phyloP scores from a whole-genome alignment of 2,888 invertebrate species.

The Tenthredo livida region DNA sequence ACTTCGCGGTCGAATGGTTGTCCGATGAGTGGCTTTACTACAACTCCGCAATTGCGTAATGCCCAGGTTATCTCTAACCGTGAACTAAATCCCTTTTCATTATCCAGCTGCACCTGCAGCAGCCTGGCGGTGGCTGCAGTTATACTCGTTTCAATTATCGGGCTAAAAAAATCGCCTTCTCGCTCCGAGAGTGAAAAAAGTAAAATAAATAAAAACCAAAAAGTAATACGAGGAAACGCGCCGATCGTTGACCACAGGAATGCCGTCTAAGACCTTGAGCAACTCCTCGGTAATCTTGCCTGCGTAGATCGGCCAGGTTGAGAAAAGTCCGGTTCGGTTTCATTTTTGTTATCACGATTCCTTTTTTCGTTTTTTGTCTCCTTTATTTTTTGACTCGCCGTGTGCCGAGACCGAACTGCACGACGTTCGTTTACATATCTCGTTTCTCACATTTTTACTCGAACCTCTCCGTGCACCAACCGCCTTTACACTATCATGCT shows the following conservation, averaged over 20 bases:
- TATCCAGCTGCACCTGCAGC: conserved; percentile 29
- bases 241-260: conserved; percentile 43
- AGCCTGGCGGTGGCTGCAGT: background rate
- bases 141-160: background rate
- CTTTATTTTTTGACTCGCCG: background rate
- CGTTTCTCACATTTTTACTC: no score
- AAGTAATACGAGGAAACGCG: conserved; percentile 21
- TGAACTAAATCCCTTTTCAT: conserved; percentile 44
- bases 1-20: conserved; percentile 69
- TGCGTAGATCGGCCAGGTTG: conserved; percentile 2
- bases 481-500: conserved; percentile 16
- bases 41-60: conserved; percentile 58
- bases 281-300: conserved; percentile 18
- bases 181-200: background rate
- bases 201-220: background rate
- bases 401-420: background rate
- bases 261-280: conserved; percentile 44
- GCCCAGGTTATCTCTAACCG: conserved; percentile 35
- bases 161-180: background rate
- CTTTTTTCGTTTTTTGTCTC: background rate
- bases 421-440: no score
- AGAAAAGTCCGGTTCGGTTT: conserved; percentile 35
- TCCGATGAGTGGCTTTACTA: conserved; percentile 67
- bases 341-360: conserved; percentile 1
- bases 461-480: background rate